Evolutionary conservation across 2,113 vertebrate species (phyloP).

Genomic region (Cryptomyrus ogoouensis): DNA sequence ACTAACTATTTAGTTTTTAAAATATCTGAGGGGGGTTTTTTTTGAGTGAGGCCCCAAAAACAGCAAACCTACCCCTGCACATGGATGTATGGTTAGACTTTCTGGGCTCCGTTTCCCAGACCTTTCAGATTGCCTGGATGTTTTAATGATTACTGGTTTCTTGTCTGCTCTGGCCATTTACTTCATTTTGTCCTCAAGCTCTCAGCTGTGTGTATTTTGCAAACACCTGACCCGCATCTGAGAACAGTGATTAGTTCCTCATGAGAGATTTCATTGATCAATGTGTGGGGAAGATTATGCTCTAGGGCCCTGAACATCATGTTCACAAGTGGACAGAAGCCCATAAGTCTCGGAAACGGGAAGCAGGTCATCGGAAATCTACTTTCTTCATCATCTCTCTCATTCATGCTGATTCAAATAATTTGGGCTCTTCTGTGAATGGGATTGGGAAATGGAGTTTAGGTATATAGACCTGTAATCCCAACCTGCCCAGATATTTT

Average conservation of each 20-base stretch:
- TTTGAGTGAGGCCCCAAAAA: not conserved
- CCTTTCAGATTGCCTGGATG: not conserved
- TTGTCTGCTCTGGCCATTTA: not conserved
- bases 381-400: not conserved
- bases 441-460: not conserved
- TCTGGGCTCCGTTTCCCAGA: not conserved
- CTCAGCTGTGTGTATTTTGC: not conserved
- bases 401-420: not conserved
- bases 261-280: not conserved
- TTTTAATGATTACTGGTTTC: not conserved
- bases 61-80: not conserved
- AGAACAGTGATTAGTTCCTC: not conserved
- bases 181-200: not conserved
- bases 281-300: not conserved
- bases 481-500: not conserved
- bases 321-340: not conserved
- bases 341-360: not conserved
- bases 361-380: not conserved
- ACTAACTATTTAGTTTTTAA: not conserved
- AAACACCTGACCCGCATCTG: not conserved
- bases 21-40: not conserved
- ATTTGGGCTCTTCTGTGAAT: not conserved
- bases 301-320: not conserved
- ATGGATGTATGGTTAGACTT: not conserved
- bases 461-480: not conserved